These are phyloP conservation scores for Drosophila dives DNA, from an alignment of 2,888 invertebrate species.

Conservation along the genomic window DNA sequence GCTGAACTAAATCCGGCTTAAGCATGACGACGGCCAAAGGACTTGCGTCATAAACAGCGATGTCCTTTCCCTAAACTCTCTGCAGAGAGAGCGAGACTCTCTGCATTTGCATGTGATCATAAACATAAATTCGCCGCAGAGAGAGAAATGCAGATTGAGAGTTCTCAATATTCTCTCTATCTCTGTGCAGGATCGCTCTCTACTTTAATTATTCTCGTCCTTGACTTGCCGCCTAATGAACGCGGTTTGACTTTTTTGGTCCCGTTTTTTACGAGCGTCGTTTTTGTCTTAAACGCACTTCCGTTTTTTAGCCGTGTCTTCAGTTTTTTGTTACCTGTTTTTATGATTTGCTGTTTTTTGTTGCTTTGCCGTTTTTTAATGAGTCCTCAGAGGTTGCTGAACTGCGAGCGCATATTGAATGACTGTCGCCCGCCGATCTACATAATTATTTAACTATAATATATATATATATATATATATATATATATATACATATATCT, in stretches of 20 bases:
- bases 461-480: neutral
- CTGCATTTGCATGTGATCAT: conserved; percentile 50
- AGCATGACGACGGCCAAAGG: conserved; percentile 56
- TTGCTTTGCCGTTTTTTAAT: conserved; percentile 50
- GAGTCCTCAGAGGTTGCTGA: conserved; percentile 47
- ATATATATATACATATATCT: neutral
- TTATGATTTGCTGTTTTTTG: conserved; percentile 47
- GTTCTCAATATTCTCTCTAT: neutral
- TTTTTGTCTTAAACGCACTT: conserved; percentile 44
- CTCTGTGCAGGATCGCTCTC: neutral
- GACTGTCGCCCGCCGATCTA: conserved; percentile 3
- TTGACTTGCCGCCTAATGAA: conserved; percentile 51
- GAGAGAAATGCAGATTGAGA: neutral
- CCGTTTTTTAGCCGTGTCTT: conserved; percentile 62
- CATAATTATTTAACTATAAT: neutral
- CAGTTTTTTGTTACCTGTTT: conserved; percentile 39
- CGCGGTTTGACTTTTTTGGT: conserved; percentile 77
- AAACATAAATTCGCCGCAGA: conserved; percentile 65
- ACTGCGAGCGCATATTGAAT: conserved; percentile 37
- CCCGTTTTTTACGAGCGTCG: conserved; percentile 52
- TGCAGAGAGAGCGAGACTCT: neutral
- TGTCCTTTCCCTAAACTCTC: conserved; percentile 25
- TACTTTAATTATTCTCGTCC: conserved; percentile 27
- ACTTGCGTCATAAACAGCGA: conserved; percentile 75
- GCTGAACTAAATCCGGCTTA: conserved; percentile 80